Base-by-base conservation (phyloP, 2,888 invertebrate genomes). In the Cylloceria caligata region DNA sequence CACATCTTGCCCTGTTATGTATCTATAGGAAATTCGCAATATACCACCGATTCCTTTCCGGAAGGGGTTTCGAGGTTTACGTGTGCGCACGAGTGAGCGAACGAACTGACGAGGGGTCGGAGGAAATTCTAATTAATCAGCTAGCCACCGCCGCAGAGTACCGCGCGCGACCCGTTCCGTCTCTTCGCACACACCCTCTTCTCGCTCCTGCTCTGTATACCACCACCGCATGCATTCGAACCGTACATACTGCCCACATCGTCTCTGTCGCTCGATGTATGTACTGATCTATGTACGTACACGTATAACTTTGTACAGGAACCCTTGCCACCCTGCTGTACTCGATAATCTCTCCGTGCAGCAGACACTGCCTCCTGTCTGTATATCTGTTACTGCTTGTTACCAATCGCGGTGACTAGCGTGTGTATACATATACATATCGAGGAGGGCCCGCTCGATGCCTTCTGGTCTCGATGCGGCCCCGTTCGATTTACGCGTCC, bases 121-220 rank as follows among this genome's bases (percentile, higher is more conserved):
- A 73, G 82, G 81, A 89, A 89, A 88, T 90, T 90, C 90, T 91
- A 91, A 91, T 91, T 91, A 91, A 91, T 91, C 90, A 91, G 87
- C 90, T 91, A 89, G 88, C 85, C 87, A 77, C 86, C 87, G 67
- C 67, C 78, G 49, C 78, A 45, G 52, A 65, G 65, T 67, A 55
- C 65, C 83, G 81, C 69, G 77, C 86, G 87, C 88, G 87, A 80
- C 82, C 81, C 79, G 21, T 34, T n/a, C 69, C 55, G 62, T 79
- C 81, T 62, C 67, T 71, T 71, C 71, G 27, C 78, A 72, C 71
- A 64, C 27, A 42, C 68, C 36, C 64, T 60, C 57, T 68, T 65
- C 68, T 60, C 69, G 55, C 19, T 67, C 49, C 36, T 77, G 69
- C 47, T 60, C 57, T 60, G 60, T 68, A 68, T 57, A 60, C 67